Evolutionary conservation across 2,797 vertebrate genomes (phyloP).

Genomic region (Setipinna tenuifilis): DNA sequence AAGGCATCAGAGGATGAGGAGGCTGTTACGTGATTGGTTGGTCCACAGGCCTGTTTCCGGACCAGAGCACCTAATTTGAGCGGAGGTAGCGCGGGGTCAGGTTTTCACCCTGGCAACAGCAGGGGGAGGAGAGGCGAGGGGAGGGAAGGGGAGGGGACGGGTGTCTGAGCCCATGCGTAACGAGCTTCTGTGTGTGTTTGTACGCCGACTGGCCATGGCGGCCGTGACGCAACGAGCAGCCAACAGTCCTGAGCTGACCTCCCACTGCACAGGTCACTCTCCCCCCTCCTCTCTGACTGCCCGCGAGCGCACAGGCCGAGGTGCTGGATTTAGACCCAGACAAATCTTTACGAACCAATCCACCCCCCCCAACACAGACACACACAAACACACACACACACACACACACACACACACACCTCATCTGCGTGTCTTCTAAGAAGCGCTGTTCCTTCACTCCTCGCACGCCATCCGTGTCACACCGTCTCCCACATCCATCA

Average conservation of each 20-base stretch:
- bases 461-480: slow-evolving; percentile 35
- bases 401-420: neutral
- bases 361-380: neutral
- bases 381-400: too few relatives aligned
- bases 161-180: neutral
- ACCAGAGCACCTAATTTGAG: neutral
- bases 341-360: neutral
- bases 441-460: neutral
- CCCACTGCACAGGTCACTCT: neutral
- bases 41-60: neutral
- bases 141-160: too few relatives aligned
- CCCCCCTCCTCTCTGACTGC: neutral
- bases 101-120: neutral
- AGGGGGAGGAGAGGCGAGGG: too few relatives aligned
- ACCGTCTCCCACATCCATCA: slow-evolving; percentile 64
- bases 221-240: neutral
- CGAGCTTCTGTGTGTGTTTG: neutral
- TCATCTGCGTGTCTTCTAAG: neutral
- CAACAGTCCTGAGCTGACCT: slow-evolving; percentile 8
- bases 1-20: neutral
- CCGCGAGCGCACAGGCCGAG: neutral
- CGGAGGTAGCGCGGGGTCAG: neutral
- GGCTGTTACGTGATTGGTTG: neutral
- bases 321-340: neutral
- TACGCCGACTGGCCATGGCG: neutral